Evolutionary conservation across 2,113 vertebrate species (phyloP), one percentile per base, ranked within the genome.

Genomic region (Cisticola juncidis): DNA sequence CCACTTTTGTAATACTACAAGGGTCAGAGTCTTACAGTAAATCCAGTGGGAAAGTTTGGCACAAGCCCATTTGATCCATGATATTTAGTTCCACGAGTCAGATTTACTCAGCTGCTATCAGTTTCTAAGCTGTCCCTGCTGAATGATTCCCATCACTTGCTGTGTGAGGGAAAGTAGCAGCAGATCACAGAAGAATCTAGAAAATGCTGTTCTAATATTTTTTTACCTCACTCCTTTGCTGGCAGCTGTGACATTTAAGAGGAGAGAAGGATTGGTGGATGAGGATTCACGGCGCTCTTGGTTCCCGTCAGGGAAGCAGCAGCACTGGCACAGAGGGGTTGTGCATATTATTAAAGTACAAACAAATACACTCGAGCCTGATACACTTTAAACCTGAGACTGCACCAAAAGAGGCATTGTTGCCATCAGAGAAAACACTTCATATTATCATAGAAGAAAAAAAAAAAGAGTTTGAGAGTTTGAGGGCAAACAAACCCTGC

Each of bases 11-110:
- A 97, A 97, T 94, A 94, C 87, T 40, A 8, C 6, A 8, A 68
- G 95, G 95, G 95, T 96, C 97, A 97, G 84, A 94, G 95, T 92
- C 94, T 96, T 97, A 95, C 94, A 95, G 86, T 96, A 96, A 97
- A 95, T 95, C 95, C 92, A 82, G 50, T 48, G 95, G 92, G 93
- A 88, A 93, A 94, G 84, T 91, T 92, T 97, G 96, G 96, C 93
- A 94, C 72, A 68, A 92, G 72, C 83, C 95, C 96, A 96, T 96
- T 92, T 94, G 88, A 97, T 95, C 95, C 95, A 94, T 79, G 91
- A 85, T 97, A 96, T 96, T 97, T 97, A 94, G 94, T 95, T 97
- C 95, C 86, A 22, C 22, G 31, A 96, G 90, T 94, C 92, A 93
- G 95, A 91, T 97, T 97, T 94, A 91, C 82, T 90, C 92, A 94